Evolutionary conservation across 2,797 vertebrate genomes (phyloP).

Genomic region (Chlorospingus flavigularis): DNA sequence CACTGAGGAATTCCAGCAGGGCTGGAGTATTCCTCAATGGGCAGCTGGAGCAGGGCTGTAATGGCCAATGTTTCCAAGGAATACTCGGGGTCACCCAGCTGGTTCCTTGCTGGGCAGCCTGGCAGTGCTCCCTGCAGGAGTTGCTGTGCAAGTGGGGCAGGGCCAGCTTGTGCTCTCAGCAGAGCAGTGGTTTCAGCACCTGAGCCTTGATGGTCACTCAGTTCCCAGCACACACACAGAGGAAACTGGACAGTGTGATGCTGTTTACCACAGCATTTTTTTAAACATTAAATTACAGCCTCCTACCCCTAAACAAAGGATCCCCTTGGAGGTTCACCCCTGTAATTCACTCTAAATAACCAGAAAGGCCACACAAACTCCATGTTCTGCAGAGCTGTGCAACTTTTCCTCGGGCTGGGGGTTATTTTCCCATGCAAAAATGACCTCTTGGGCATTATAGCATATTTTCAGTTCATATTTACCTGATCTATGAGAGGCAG

Average conservation of each 20-base stretch:
- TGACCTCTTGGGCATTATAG: not conserved
- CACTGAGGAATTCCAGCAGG: not conserved
- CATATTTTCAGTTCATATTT: slow-evolving; percentile 31
- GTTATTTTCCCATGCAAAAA: not conserved
- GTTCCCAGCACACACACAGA: not conserved
- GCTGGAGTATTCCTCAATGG: not conserved
- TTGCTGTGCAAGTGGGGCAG: not conserved
- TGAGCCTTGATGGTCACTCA: not conserved
- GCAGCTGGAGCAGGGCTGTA: not conserved
- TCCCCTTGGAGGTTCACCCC: not conserved
- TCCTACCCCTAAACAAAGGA: not conserved
- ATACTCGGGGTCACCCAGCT: not conserved
- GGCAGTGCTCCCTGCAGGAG: not conserved
- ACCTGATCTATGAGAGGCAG: slow-evolving; percentile 31
- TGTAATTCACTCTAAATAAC: not conserved
- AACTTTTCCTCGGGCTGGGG: not conserved
- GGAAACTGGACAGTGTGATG: not conserved
- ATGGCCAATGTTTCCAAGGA: not conserved
- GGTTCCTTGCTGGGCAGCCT: not conserved
- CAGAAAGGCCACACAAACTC: not conserved
- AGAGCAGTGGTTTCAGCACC: not conserved
- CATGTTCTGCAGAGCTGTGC: not conserved
- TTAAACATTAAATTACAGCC: not conserved
- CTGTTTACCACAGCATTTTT: not conserved
- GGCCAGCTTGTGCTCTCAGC: not conserved